A percentile compares a stretch with the other conserved stretches of the same genome.
Conservation (phyloP, 2,113 vertebrate genomes). For the Delphinapterus leucas region DNA sequence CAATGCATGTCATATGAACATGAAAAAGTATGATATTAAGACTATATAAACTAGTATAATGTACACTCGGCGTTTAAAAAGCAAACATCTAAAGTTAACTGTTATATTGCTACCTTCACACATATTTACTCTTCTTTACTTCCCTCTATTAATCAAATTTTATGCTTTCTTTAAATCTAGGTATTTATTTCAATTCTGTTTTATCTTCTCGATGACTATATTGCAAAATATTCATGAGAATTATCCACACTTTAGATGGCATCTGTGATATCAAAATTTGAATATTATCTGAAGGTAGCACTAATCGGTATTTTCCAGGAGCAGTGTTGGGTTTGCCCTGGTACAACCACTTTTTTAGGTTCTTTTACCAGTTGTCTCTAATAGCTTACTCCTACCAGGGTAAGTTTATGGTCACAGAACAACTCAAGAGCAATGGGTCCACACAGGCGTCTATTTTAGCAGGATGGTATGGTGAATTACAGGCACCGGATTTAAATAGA, state of each 20-base stretch:
- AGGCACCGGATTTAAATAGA: not conserved
- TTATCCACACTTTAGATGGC: not conserved
- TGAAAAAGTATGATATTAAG: slow-evolving; percentile 3
- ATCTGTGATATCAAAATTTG: not conserved
- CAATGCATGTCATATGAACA: not conserved
- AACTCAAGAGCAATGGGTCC: not conserved
- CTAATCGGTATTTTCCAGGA: not conserved
- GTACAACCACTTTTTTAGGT: not conserved
- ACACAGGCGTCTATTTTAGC: not conserved
- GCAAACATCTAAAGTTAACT: not conserved
- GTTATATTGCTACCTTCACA: not conserved
- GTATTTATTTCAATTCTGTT: slow-evolving; percentile 1
- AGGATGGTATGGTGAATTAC: not conserved
- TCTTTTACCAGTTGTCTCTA: not conserved
- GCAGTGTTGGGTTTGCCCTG: not conserved
- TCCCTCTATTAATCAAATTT: not conserved
- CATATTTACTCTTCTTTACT: not conserved
- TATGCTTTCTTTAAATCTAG: not conserved
- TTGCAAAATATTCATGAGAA: slow-evolving; percentile 24
- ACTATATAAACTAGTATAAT: not conserved
- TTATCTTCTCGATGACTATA: not conserved
- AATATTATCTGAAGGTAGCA: not conserved
- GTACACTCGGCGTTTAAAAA: not conserved
- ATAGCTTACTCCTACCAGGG: not conserved
- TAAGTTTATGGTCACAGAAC: not conserved